A percentile compares a stretch with the other conserved stretches of the same genome.
Conservation (phyloP, 2,888 invertebrate species). For the Siphonodentalium dalli region DNA sequence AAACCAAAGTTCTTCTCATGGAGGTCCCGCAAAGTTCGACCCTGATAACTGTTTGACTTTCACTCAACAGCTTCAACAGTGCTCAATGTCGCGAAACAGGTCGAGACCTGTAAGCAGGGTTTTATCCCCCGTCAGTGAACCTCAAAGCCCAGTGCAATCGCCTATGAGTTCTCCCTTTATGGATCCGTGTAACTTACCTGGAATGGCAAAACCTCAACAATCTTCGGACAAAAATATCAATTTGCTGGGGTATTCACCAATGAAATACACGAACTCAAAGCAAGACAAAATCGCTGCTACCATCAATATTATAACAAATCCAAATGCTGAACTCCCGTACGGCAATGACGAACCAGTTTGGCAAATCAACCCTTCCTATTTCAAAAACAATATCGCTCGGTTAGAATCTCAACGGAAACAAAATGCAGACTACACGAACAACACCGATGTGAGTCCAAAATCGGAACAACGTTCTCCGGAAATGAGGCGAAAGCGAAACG, state of each 20-base stretch:
- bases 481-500: slow-evolving; percentile 59
- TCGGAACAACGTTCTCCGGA: slow-evolving; percentile 59
- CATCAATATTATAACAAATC: slow-evolving; percentile 56
- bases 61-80: slow-evolving; percentile 89
- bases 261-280: slow-evolving; percentile 41
- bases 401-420: slow-evolving; percentile 34
- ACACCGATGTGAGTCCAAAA: slow-evolving; percentile 47
- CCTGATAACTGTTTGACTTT: slow-evolving; percentile 73
- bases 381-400: slow-evolving; percentile 36
- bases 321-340: slow-evolving; percentile 54
- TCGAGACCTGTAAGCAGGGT: slow-evolving; percentile 73
- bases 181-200: slow-evolving; percentile 37
- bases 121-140: slow-evolving; percentile 71
- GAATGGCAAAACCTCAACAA: slow-evolving; percentile 26
- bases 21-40: slow-evolving; percentile 29
- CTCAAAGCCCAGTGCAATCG: slow-evolving; percentile 79
- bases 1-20: slow-evolving; percentile 53
- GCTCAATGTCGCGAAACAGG: slow-evolving; percentile 72
- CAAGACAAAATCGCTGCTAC: slow-evolving; percentile 48
- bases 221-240: slow-evolving; percentile 37
- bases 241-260: slow-evolving; percentile 36
- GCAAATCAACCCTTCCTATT: slow-evolving; percentile 52
- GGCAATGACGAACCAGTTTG: slow-evolving; percentile 60
- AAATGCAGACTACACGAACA: slow-evolving; percentile 35
- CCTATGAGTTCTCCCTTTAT: slow-evolving; percentile 77